A percentile compares a stretch with the other conserved stretches of the same genome.
These are phyloP conservation scores for Cotesia vestalis DNA, from an alignment of 1,140 invertebrate genomes.

Conservation along the genomic window DNA sequence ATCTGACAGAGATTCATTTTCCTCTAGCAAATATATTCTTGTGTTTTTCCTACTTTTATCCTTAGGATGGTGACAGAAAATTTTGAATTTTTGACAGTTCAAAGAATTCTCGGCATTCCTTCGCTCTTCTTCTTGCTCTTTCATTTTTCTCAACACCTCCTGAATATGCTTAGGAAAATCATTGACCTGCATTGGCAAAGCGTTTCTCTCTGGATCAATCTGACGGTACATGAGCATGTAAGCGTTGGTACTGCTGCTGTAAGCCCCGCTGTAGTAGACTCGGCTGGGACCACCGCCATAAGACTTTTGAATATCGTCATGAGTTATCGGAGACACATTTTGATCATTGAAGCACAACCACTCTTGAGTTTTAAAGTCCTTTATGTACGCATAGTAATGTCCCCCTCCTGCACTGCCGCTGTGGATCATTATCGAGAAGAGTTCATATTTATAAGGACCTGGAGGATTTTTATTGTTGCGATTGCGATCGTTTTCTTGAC, in stretches of 20 bases:
- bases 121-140: constrained; percentile 75
- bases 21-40: constrained; percentile 66
- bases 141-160: constrained; percentile 72
- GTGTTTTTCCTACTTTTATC: constrained; percentile 65
- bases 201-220: constrained; percentile 78
- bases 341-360: constrained; percentile 91
- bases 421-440: constrained; percentile 95
- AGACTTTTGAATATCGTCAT: constrained; percentile 85
- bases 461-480: constrained; percentile 55
- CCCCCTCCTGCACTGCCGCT: constrained; percentile 91
- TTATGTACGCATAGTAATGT: constrained; percentile 95
- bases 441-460: constrained; percentile 85
- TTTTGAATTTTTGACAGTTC: constrained; percentile 70
- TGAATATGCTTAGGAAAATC: constrained; percentile 81
- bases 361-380: constrained; percentile 79
- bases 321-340: constrained; percentile 75
- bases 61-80: constrained; percentile 73
- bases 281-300: constrained; percentile 80
- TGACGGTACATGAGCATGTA: constrained; percentile 94
- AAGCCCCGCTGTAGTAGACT: constrained; percentile 78
- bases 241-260: constrained; percentile 87
- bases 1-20: constrained; percentile 69
- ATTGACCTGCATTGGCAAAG: constrained; percentile 72
- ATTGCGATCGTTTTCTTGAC: constrained; percentile 68
- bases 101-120: constrained; percentile 70